Conservation (phyloP, 2,113 vertebrate genomes). For the Grus americana region DNA sequence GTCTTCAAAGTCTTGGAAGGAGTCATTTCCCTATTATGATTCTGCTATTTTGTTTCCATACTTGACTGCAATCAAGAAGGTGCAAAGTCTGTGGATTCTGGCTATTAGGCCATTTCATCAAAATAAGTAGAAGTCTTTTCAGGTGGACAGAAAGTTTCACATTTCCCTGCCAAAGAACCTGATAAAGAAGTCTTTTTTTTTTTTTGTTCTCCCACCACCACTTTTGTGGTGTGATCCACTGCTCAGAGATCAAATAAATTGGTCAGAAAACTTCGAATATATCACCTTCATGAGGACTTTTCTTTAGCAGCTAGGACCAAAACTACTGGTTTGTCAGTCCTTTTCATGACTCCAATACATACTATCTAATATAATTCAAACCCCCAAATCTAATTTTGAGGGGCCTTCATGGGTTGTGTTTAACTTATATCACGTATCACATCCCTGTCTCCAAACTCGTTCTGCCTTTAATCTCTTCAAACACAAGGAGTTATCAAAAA, state of each 20-base stretch:
- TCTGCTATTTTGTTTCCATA: background rate
- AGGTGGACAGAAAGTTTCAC: background rate
- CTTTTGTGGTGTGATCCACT: background rate
- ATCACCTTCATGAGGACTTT: background rate
- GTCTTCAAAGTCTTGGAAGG: background rate
- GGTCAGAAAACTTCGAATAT: background rate
- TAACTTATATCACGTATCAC: background rate
- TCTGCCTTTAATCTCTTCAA: background rate
- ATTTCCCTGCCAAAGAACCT: background rate
- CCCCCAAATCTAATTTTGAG: background rate
- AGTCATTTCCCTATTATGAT: accelerated
- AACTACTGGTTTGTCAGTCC: background rate
- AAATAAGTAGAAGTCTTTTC: background rate
- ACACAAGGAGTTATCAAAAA: background rate
- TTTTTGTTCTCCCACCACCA: background rate
- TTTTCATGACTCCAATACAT: background rate
- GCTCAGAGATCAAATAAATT: background rate
- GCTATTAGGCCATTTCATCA: background rate
- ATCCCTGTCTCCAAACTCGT: background rate
- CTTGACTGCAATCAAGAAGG: background rate
- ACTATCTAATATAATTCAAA: background rate
- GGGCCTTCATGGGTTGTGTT: background rate
- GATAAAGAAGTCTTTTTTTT: background rate
- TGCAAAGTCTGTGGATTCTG: background rate
- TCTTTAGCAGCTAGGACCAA: background rate